A percentile compares a stretch with the other conserved stretches of the same genome.
Conservation (phyloP, 2,113 vertebrate species). For the Leucopternis melanops region DNA sequence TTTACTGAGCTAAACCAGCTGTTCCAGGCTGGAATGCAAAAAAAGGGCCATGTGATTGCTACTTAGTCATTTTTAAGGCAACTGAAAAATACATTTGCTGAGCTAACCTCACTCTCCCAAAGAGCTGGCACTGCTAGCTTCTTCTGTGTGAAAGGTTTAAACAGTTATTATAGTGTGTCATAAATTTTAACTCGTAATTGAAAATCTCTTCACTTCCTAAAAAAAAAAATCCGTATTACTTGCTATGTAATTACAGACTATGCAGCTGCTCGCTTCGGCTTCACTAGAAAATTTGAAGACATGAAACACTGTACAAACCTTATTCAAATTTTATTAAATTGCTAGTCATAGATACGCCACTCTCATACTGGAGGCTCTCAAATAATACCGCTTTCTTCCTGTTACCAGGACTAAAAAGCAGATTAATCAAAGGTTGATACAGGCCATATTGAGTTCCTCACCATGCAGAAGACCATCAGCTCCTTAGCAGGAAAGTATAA, state of each 20-base stretch:
- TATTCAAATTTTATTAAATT: constrained; percentile 67
- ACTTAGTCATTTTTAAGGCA: constrained; percentile 46
- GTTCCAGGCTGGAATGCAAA: constrained; percentile 42
- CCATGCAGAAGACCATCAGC: neutral
- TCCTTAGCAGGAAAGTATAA: neutral
- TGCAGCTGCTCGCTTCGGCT: constrained; percentile 69
- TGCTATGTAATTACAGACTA: constrained; percentile 73
- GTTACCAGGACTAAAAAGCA: constrained; percentile 48
- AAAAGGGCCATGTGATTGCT: neutral
- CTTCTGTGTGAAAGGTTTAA: constrained; percentile 67
- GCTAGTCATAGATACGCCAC: constrained; percentile 66
- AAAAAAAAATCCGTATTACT: constrained; percentile 64
- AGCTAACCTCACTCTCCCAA: constrained; percentile 47
- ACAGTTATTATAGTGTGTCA: constrained; percentile 68
- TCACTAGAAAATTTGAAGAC: constrained; percentile 66
- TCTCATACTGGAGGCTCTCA: constrained; percentile 27
- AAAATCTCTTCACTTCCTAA: constrained; percentile 67
- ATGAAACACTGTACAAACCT: constrained; percentile 61
- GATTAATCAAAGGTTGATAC: constrained; percentile 36
- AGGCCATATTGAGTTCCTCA: neutral
- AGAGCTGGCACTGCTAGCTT: constrained; percentile 61
- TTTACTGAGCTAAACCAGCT: constrained; percentile 75
- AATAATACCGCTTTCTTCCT: constrained; percentile 16
- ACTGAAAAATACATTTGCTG: constrained; percentile 51
- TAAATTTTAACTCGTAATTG: constrained; percentile 74